phyloP scores from a whole-genome alignment of 2,113 vertebrate species.

The Ardeotis arabs region DNA sequence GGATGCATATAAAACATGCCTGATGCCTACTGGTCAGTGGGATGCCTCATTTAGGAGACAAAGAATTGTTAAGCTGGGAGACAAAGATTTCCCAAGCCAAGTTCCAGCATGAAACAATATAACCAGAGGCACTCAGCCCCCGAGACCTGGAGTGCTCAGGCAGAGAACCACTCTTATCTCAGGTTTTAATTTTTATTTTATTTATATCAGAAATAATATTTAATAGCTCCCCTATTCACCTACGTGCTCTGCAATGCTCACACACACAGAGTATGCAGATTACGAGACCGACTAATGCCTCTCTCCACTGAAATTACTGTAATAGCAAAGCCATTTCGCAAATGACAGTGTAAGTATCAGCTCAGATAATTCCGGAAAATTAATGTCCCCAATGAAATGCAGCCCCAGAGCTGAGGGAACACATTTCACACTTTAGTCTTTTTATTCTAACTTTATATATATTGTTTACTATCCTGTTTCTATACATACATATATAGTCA shows the following conservation, averaged over 20 bases:
- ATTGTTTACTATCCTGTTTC: not conserved
- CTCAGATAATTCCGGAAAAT: constrained; percentile 69
- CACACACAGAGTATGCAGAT: constrained; percentile 19
- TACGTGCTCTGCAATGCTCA: not conserved
- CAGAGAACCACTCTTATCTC: constrained; percentile 21
- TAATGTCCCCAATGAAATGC: constrained; percentile 68
- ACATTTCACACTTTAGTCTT: constrained; percentile 41
- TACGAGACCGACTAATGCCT: constrained; percentile 61
- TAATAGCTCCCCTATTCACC: constrained; percentile 55
- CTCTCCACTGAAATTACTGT: constrained; percentile 64
- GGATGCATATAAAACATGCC: not conserved
- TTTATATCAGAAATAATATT: constrained; percentile 41
- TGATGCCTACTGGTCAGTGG: not conserved
- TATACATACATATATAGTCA: not conserved
- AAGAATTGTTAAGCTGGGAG: not conserved
- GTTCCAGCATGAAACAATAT: not conserved
- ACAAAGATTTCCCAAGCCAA: not conserved
- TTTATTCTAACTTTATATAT: constrained; percentile 36
- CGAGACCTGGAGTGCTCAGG: not conserved
- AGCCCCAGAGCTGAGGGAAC: constrained; percentile 51
- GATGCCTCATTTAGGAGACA: not conserved
- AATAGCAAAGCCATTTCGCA: constrained; percentile 69
- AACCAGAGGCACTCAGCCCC: not conserved
- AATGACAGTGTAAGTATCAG: constrained; percentile 64
- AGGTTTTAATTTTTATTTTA: constrained; percentile 61